Evolutionary conservation across 2,888 invertebrate species (phyloP).

Genomic region (Drosophila tripunctata): DNA sequence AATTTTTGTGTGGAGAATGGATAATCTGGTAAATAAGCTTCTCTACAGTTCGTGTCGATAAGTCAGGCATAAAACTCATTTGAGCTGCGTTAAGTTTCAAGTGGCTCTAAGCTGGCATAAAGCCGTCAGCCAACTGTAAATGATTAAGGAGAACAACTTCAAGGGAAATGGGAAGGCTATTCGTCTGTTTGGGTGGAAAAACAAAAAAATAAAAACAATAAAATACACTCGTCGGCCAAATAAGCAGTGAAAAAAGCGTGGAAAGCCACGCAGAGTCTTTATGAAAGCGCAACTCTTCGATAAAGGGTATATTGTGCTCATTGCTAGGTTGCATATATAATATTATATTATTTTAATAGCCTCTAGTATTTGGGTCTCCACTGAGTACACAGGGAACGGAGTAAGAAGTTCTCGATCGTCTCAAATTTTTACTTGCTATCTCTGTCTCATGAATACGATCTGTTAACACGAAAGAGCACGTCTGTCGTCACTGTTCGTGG

Average conservation of each 20-base stretch:
- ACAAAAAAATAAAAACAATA: conserved; percentile 44
- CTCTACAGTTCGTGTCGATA: conserved; percentile 16
- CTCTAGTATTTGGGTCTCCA: too few species aligned
- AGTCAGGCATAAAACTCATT: conserved; percentile 60
- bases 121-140: conserved; percentile 59
- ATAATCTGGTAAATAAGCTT: not conserved
- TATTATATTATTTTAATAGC: too few species aligned
- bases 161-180: not conserved
- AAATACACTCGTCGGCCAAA: conserved; percentile 44
- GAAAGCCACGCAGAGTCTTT: conserved; percentile 4
- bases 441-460: too few species aligned
- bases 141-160: conserved; percentile 54
- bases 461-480: too few species aligned
- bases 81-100: conserved; percentile 54
- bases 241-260: conserved; percentile 20
- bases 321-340: too few species aligned
- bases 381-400: too few species aligned
- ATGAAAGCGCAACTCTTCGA: not conserved
- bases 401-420: too few species aligned
- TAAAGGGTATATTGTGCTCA: not conserved
- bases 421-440: too few species aligned
- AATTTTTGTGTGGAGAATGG: too few species aligned
- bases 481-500: too few species aligned
- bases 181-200: conserved; percentile 24
- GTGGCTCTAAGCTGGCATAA: conserved; percentile 41